Evolutionary conservation across 30 jellyfish, hydroid and myxozoan species (phyloP), one percentile per base, ranked within the genome.

Genomic region (Aurelia aurita complex sp. Pacific): DNA sequence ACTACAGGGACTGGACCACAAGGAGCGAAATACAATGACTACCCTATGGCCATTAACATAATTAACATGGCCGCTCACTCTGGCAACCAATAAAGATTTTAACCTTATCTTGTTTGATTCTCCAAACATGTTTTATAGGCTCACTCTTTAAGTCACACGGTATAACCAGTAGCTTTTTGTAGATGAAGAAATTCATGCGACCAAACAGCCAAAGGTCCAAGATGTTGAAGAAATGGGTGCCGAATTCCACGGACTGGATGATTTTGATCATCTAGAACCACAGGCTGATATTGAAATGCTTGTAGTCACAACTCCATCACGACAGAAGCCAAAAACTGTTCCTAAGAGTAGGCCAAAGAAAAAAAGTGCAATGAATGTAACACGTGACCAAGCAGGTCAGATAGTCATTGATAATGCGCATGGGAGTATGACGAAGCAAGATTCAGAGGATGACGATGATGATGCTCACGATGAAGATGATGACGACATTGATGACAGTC

Each of bases 401-500:
- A 54, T 84, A 14, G 9, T 84, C 34, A 50, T 84, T 40, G 93
- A 73, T 10, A 13, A 6, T 46, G 57, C 12, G 13, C 57, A 46
- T 46, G 15, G 12, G 8, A 64, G 67, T 40, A 72, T 67, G 42
- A 74, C 87, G 12, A 86, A 64, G 33, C 40, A 62, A 19, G 42
- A 64, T 15, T 87, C 81, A 43, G 97, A 92, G 14, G 96, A 95
- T 17, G 99, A 94, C 43, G 99, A 95, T 38, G 97, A 90, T 2
- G 99, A 90, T 2, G 96, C 67, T 4, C 97, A 83, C 34, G 96
- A 89, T 33, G 99, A 95, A 62, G 97, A 88, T 43, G 99, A 95
- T 55, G 99, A 95, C 72, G 99, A 95, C 54, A 90, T 95, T 57
- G 97, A 89, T 70, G 99, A 95, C 78, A 95, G 97, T 65, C 73